A percentile compares a stretch with the other conserved stretches of the same genome.
Evolutionary conservation across 2,888 invertebrate species (phyloP).

Genomic region (Drosophila mulleri): DNA sequence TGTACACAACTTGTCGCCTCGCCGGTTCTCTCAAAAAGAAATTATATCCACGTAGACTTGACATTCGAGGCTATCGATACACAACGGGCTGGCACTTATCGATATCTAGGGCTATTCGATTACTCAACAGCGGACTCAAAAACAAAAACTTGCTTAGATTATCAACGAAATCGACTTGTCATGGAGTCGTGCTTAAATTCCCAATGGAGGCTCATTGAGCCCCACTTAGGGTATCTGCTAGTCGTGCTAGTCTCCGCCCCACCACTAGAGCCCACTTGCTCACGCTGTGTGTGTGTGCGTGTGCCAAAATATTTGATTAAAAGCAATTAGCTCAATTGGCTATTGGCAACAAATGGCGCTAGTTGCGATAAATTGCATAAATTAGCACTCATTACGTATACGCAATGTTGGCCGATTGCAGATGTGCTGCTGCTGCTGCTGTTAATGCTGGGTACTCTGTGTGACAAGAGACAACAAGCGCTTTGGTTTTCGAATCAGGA

Average conservation of each 20-base stretch:
- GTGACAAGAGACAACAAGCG: slow-evolving; percentile 23
- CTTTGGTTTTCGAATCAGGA: slow-evolving; percentile 29
- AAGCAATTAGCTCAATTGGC: slow-evolving; percentile 1
- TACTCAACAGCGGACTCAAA: no score
- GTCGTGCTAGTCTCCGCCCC: neutral
- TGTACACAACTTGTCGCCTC: neutral
- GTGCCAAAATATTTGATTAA: slow-evolving; percentile 4
- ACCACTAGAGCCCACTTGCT: neutral
- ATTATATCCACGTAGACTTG: neutral
- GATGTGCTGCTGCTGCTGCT: slow-evolving; percentile 15
- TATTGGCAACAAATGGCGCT: slow-evolving; percentile 6
- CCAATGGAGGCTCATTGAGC: no score
- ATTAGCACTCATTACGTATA: slow-evolving; percentile 28
- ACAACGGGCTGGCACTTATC: neutral
- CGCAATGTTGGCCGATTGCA: slow-evolving; percentile 21
- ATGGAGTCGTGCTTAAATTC: no score
- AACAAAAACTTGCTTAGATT: no score
- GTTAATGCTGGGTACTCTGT: slow-evolving; percentile 5
- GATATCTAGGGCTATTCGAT: neutral
- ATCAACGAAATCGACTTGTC: no score
- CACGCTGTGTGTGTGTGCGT: no score
- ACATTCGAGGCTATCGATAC: neutral
- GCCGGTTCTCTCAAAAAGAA: neutral
- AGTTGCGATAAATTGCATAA: slow-evolving; percentile 29
- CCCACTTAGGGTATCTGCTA: neutral